Conservation (phyloP, 2,113 vertebrate species). For the Dicaeum eximium region DNA sequence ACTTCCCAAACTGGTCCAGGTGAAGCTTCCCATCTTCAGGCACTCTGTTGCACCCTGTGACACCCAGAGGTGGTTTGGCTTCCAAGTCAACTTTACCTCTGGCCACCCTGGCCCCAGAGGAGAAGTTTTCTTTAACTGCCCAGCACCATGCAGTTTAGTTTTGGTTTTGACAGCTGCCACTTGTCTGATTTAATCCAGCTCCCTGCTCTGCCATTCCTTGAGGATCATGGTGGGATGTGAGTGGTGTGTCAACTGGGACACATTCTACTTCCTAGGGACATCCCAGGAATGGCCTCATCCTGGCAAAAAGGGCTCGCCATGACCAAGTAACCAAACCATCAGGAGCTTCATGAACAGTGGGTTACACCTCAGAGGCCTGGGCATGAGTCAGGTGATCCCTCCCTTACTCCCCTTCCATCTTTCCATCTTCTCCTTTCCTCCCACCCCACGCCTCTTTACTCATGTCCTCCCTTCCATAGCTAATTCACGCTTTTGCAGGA, state of each 20-base stretch:
- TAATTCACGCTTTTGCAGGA: not conserved
- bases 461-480: not conserved
- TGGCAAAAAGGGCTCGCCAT: not conserved
- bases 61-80: not conserved
- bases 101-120: not conserved
- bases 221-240: not conserved
- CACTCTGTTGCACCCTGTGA: no score
- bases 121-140: not conserved
- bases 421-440: not conserved
- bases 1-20: not conserved
- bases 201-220: not conserved
- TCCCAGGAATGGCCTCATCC: not conserved
- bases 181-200: not conserved
- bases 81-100: not conserved
- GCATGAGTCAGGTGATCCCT: not conserved
- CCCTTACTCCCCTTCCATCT: not conserved
- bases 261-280: rapidly evolving
- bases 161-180: not conserved
- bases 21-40: not conserved
- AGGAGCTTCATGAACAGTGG: not conserved
- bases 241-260: rapidly evolving
- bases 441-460: not conserved
- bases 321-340: not conserved
- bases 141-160: not conserved
- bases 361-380: not conserved